Base-by-base conservation (phyloP, 2,797 vertebrate species). In the Oreonectes daqikongensis region DNA sequence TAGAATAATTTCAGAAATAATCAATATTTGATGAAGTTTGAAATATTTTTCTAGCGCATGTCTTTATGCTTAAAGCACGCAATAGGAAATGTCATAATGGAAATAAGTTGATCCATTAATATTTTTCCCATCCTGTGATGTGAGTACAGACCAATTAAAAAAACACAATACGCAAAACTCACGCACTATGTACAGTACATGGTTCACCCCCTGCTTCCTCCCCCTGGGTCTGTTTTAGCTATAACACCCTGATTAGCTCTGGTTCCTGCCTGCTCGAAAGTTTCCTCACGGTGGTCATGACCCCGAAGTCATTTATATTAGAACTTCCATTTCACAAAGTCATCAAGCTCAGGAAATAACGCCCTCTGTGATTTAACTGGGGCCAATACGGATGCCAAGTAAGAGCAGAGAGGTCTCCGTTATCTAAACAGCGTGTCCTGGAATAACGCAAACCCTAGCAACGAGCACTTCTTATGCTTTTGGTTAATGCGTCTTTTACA, bases 331-430 rank as follows among this genome's bases (percentile, higher is more conserved):
- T 87, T 85, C 84, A 87, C 82, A 87, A 89, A 90, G 82, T 88
- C 88, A 84, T 90, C 87, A 90, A 79, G 79, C 63, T 87, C 88
- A 92, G 92, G 92, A 93, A 93, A 90, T 85, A 89, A 89, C 90
- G 91, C 90, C 89, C 89, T 88, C 60, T 79, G 78, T 77, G 84
- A 89, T 87, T 88, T 84, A 90, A 68, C 80, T 63, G 59, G 82
- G 83, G 86, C 86, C 88, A 89, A 81, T 72, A 78, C 50, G 73
- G 71, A 53, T 77, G 69, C 78, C 74, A 79, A 75, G 82, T 61
- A 67, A 75, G 78, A 72, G 80, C 85, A 69, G 79, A 75, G 57
- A 83, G 84, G 82, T 86, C 82, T 73, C 30, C 60, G 14, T 78
- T 87, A 81, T 88, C 79, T 85, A 90, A 90, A 91, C 86, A 87